Conservation (phyloP, 2,888 invertebrate genomes). For the Drosophila hamatofila region DNA sequence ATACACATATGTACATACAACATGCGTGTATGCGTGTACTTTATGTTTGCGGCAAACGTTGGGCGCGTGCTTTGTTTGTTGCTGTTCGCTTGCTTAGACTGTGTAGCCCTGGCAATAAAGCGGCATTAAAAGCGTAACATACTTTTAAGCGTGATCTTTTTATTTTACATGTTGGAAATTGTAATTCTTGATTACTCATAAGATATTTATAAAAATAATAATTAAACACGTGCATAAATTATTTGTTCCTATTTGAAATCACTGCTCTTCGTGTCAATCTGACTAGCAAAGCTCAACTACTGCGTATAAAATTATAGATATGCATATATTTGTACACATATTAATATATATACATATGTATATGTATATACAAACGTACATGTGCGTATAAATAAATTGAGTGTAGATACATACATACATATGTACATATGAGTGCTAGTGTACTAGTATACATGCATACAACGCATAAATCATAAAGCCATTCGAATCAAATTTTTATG, state of each 20-base stretch:
- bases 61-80: neutral
- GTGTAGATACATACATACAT: neutral
- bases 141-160: constrained; percentile 28
- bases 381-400: neutral
- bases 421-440: neutral
- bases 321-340: neutral
- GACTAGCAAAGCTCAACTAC: neutral
- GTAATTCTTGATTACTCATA: neutral
- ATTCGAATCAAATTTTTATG: neutral
- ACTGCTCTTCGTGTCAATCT: neutral
- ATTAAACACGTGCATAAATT: neutral
- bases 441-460: neutral
- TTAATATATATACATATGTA: no score
- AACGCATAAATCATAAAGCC: constrained; percentile 6
- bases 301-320: neutral
- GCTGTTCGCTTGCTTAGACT: neutral
- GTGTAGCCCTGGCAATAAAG: constrained; percentile 18
- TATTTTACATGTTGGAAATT: neutral
- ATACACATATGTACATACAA: neutral
- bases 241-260: neutral
- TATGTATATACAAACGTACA: neutral
- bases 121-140: constrained; percentile 25
- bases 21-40: neutral
- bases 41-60: constrained; percentile 13
- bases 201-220: neutral